Evolutionary conservation across 2,797 vertebrate genomes (phyloP).

Genomic region (Chrosomus eos): DNA sequence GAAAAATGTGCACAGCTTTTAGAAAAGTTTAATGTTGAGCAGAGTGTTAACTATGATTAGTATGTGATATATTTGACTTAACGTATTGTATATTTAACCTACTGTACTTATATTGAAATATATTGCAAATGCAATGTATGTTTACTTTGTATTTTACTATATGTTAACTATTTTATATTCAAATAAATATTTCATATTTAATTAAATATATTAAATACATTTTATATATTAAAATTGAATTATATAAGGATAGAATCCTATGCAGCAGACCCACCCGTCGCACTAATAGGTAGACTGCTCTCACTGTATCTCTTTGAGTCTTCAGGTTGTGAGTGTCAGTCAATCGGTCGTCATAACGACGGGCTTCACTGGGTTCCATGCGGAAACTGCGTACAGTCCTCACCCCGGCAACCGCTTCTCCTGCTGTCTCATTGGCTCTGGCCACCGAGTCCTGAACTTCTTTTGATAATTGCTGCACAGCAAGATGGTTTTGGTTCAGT

Average conservation of each 20-base stretch:
- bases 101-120: no score
- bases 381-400: constrained; percentile 81
- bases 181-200: no score
- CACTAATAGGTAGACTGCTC: constrained; percentile 71
- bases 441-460: constrained; percentile 80
- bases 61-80: no score
- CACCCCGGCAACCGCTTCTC: constrained; percentile 77
- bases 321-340: constrained; percentile 72
- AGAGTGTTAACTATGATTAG: no score
- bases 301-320: constrained; percentile 65
- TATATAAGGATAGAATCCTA: no score
- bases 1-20: background rate
- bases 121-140: no score
- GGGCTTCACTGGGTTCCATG: constrained; percentile 63
- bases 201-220: no score
- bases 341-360: constrained; percentile 74
- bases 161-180: no score
- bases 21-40: no score
- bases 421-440: constrained; percentile 75
- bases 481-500: background rate
- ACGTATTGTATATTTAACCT: no score
- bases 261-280: constrained; percentile 72
- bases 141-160: no score
- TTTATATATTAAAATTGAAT: no score
- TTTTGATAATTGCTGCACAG: constrained; percentile 72